These are phyloP conservation scores for Acipenser transmontanus DNA, from an alignment of 2,797 vertebrate genomes.

Conservation along the genomic window DNA sequence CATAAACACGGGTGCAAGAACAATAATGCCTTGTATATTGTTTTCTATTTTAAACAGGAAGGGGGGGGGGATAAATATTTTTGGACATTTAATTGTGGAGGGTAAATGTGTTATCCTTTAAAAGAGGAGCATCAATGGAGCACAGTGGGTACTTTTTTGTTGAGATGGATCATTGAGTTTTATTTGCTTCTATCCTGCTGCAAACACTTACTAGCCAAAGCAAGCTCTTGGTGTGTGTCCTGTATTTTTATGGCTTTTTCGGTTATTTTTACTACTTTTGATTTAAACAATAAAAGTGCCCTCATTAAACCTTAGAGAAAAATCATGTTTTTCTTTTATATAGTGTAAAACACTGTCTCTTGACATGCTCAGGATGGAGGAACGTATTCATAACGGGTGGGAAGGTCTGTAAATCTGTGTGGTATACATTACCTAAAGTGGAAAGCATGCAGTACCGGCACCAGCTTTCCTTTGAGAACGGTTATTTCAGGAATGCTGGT, in stretches of 20 bases:
- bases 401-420: too few species aligned
- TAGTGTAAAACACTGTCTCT: too few species aligned
- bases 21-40: neutral
- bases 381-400: too few species aligned
- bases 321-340: too few species aligned
- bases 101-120: neutral
- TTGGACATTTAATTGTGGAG: slow-evolving; percentile 9
- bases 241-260: slow-evolving; percentile 19
- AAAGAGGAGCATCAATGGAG: neutral
- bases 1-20: neutral
- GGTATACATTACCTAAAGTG: too few species aligned
- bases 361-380: too few species aligned
- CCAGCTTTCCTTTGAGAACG: too few species aligned
- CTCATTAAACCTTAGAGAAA: neutral
- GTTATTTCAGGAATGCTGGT: too few species aligned
- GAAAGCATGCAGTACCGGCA: too few species aligned
- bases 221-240: slow-evolving; percentile 8
- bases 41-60: neutral
- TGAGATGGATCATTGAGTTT: neutral
- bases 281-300: neutral
- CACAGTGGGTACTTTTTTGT: slow-evolving; percentile 3
- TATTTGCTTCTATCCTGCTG: too few species aligned
- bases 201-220: slow-evolving; percentile 29
- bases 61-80: slow-evolving; percentile 20
- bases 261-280: slow-evolving; percentile 23